Base-by-base conservation (phyloP, 1,140 invertebrate species). In the Sycophila sp. region DNA sequence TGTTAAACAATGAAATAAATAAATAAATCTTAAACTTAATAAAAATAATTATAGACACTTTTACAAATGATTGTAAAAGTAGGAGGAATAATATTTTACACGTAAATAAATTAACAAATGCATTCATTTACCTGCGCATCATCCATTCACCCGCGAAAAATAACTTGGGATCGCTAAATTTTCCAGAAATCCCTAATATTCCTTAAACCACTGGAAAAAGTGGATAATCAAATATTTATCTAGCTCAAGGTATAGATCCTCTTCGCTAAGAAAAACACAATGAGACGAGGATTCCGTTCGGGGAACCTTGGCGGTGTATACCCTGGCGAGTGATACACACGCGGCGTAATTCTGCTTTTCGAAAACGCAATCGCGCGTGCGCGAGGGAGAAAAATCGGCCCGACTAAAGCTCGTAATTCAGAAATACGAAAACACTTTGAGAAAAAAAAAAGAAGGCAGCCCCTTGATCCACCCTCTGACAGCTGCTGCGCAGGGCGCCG, bases 371-470 rank as follows among this genome's bases (percentile, higher is more conserved):
- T 68, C 55, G 40, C n/a, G 65, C 65, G 65, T 68, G 38, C 0
- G 40, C 19, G 19, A n/a, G n/a, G n/a, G n/a, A n/a, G n/a, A n/a
- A n/a, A n/a, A n/a, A n/a, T n/a, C n/a, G n/a, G n/a, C n/a, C n/a
- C n/a, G n/a, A n/a, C 64, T 69, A 77, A 78, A 76, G 56, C 75
- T 72, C 64, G 75, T 77, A 78, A 78, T 77, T 78, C 76, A 77
- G 71, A 80, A 77, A 77, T 78, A 77, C 73, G 75, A 76, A 79
- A 81, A 78, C 78, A 81, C 79, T 81, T 78, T 77, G 76, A 73
- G n/a, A n/a, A n/a, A n/a, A n/a, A n/a, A n/a, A n/a, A 49, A 73
- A 63, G 60, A 71, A 73, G 72, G 75, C 76, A 78, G 74, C n/a
- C 64, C 73, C 36, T 56, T 69, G 58, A 71, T 76, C 73, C 65